These are phyloP conservation scores for Lophius piscatorius DNA, from an alignment of 2,113 vertebrate genomes.

Conservation along the genomic window DNA sequence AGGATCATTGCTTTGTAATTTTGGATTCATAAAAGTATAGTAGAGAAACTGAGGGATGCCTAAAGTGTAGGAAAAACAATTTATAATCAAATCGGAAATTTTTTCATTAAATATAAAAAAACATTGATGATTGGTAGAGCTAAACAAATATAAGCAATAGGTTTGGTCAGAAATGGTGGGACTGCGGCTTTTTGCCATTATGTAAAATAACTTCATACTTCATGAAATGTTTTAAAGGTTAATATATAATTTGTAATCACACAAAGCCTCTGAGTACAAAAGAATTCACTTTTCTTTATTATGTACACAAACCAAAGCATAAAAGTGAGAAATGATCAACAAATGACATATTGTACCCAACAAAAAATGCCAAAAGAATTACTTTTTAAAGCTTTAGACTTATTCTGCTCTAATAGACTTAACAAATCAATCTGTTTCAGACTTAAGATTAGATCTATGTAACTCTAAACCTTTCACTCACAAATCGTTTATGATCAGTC, in stretches of 20 bases:
- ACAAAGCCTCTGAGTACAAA: constrained; percentile 30
- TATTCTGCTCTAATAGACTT: neutral
- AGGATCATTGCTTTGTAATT: too few species aligned
- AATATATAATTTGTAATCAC: neutral
- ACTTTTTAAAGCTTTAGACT: neutral
- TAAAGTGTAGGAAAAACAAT: too few species aligned
- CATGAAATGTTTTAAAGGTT: neutral
- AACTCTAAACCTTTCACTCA: constrained; percentile 35
- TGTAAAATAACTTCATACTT: too few species aligned
- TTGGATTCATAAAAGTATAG: too few species aligned
- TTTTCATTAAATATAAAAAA: too few species aligned
- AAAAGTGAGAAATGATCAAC: constrained; percentile 20
- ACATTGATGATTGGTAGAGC: too few species aligned
- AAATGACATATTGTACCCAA: constrained; percentile 24
- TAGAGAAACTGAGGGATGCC: too few species aligned
- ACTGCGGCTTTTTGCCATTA: too few species aligned
- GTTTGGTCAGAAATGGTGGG: too few species aligned
- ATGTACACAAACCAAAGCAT: constrained; percentile 55
- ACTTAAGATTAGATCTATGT: neutral
- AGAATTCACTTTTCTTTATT: constrained; percentile 64
- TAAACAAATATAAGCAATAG: too few species aligned
- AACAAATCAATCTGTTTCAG: neutral
- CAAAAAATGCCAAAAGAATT: constrained; percentile 5
- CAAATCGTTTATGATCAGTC: constrained; percentile 85
- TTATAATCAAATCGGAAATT: too few species aligned